Percentiles rank a stretch among this genome's conserved stretches.
phyloP scores from a whole-genome alignment of 2,888 invertebrate genomes.

The Diabrotica balteata region DNA sequence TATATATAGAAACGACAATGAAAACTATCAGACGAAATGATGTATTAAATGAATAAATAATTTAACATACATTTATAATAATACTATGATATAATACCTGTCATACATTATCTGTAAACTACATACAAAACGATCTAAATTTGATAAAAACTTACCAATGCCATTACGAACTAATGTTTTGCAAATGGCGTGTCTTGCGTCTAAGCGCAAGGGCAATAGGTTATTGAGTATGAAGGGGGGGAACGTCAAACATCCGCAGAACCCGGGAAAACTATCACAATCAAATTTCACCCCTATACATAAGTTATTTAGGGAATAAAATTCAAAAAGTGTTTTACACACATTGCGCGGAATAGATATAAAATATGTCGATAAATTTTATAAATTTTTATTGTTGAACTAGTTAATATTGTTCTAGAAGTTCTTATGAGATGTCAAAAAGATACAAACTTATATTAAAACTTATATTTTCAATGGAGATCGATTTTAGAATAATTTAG shows the following conservation, averaged over 20 bases:
- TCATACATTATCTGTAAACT: constrained; percentile 8
- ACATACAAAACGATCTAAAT: constrained; percentile 24
- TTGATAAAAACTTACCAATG: constrained; percentile 58
- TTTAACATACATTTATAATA: background rate
- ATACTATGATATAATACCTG: constrained; percentile 23
- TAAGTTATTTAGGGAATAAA: constrained; percentile 6
- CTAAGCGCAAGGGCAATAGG: constrained; percentile 56
- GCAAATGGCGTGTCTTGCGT: constrained; percentile 63
- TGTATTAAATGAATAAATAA: no score
- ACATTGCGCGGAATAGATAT: constrained; percentile 4
- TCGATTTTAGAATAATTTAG: no score
- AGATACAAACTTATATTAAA: no score
- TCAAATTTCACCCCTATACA: constrained; percentile 19
- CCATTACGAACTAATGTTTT: constrained; percentile 60
- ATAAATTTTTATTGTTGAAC: background rate
- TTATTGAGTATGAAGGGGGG: constrained; percentile 49
- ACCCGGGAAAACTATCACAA: constrained; percentile 44
- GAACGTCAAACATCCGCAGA: constrained; percentile 51
- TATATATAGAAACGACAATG: no score
- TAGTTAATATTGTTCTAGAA: no score
- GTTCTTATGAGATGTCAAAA: no score
- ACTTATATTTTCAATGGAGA: no score
- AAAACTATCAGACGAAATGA: no score
- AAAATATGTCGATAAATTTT: constrained; percentile 5
- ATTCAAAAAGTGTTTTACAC: background rate